phyloP scores from a whole-genome alignment of 2,888 invertebrate species.

The Diaperis boleti region DNA sequence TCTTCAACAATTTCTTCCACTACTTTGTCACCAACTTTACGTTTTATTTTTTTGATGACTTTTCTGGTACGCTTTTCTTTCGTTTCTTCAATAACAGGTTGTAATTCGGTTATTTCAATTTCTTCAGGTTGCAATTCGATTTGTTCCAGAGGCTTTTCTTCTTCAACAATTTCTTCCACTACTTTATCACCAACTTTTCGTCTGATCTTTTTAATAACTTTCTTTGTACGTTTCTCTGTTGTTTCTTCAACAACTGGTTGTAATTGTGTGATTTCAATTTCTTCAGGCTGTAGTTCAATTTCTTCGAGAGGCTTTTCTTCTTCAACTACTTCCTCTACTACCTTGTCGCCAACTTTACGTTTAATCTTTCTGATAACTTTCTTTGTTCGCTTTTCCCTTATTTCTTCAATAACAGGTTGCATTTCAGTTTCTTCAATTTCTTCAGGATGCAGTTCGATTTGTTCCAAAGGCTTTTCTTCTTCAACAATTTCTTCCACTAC shows the following conservation, averaged over 20 bases:
- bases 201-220: conserved; percentile 22
- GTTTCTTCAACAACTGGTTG: conserved; percentile 32
- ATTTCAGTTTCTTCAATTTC: neutral
- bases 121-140: conserved; percentile 3
- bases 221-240: conserved; percentile 38
- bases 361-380: too few species aligned
- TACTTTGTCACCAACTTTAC: neutral
- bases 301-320: conserved; percentile 15
- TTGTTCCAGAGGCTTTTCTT: conserved; percentile 30
- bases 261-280: neutral
- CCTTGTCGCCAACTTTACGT: conserved; percentile 48
- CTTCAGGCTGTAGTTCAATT: conserved; percentile 1
- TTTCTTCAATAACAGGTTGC: conserved; percentile 42
- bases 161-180: conserved; percentile 1
- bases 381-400: conserved; percentile 49
- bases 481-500: too few species aligned
- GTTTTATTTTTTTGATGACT: conserved; percentile 21
- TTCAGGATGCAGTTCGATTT: conserved; percentile 2
- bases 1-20: conserved; percentile 9
- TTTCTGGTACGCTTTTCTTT: conserved; percentile 28
- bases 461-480: conserved; percentile 34
- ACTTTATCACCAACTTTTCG: neutral
- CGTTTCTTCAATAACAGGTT: conserved; percentile 38
- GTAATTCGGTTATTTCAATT: neutral
- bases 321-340: conserved; percentile 59